Percentiles rank a stretch among this genome's conserved stretches.
Conservation (phyloP, 2,797 vertebrate species). For the Chrysolophus pictus region DNA sequence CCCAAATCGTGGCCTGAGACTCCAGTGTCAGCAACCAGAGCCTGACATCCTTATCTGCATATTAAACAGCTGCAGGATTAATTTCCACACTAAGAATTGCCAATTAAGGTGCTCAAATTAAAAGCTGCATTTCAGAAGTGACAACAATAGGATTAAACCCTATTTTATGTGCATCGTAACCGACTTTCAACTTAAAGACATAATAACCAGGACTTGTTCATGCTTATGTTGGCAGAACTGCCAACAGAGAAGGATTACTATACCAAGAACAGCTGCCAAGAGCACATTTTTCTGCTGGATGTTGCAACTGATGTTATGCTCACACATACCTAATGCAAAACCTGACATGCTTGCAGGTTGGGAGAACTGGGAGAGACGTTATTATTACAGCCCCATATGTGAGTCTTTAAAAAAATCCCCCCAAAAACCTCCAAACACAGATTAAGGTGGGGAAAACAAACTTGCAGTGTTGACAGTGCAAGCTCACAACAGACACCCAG, state of each 20-base stretch:
- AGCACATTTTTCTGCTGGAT: neutral
- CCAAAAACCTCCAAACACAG: neutral
- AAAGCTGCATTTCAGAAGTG: neutral
- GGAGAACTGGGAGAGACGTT: neutral
- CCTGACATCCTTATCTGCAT: accelerated
- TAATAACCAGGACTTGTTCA: neutral
- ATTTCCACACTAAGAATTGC: neutral
- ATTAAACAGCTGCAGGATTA: neutral
- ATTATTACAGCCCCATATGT: neutral
- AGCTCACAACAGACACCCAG: neutral
- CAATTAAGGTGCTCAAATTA: neutral
- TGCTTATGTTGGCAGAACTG: neutral
- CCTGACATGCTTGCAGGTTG: neutral
- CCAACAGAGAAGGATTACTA: neutral
- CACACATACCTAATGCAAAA: neutral
- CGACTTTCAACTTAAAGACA: neutral
- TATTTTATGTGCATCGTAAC: neutral
- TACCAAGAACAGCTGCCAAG: neutral
- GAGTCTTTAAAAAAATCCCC: neutral
- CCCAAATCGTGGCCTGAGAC: neutral
- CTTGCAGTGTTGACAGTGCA: neutral
- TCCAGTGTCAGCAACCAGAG: neutral
- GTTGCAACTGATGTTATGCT: neutral
- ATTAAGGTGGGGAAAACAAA: neutral
- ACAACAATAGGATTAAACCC: neutral